Evolutionary conservation across 2,113 vertebrate genomes (phyloP), one percentile per base, ranked within the genome.

Genomic region (Lophius piscatorius): DNA sequence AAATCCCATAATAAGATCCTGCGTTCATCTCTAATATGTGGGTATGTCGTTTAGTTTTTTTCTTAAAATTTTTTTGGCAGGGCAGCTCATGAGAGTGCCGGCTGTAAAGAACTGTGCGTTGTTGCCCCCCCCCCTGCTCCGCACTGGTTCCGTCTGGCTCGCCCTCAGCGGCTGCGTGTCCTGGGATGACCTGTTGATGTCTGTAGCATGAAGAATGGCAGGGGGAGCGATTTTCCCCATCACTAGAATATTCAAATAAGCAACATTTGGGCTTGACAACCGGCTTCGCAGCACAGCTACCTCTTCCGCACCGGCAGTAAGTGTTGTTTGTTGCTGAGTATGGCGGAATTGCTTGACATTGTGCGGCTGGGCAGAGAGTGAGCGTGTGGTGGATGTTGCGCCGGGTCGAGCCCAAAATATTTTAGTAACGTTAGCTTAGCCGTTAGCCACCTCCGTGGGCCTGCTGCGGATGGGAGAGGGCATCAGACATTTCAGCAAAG

Each of bases 171-270:
- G 88, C 90, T 89, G 90, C 88, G 80, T 91, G 91, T 93, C 91
- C 91, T 85, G 91, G 90, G 91, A 91, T 93, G 91, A 93, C 91
- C 91, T 93, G 91, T 91, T 92, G 92, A 90, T 92, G 92, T 92
- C 89, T 88, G 83, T 86, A 84, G 88, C 91, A 88, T 89, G 88
- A 89, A 90, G 77, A 74, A 87, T 88, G 84, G 86, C 88, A 92
- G 86, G 86, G 81, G 84, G 77, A 80, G 86, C 76, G 80, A 82
- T 82, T 82, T 78, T 83, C 84, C 85, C 84, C 84, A 82, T 87
- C 86, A 74, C 86, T 76, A 54, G 83, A 81, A 82, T 77, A 88
- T 86, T 87, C 78, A 82, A 87, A 86, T 82, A 74, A 79, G 80
- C 74, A 52, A 76, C 73, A 60, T 86, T 80, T 58, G 59, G 74